These are phyloP conservation scores for Dryomyza anilis DNA, from an alignment of 2,888 invertebrate species.

Conservation along the genomic window DNA sequence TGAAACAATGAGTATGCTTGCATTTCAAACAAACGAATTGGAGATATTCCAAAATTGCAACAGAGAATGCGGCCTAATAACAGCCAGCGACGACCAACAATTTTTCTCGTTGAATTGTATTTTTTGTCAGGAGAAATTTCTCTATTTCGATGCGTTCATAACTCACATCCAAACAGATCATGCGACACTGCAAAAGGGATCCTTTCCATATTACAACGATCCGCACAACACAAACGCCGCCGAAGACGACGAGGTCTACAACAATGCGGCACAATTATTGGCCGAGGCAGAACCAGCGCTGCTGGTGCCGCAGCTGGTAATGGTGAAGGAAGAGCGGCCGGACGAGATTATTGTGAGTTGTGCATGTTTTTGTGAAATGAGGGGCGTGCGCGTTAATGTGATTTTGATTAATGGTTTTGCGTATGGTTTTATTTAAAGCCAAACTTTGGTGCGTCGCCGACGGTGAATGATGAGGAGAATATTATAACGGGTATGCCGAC, in stretches of 20 bases:
- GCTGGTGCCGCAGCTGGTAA: conserved; percentile 51
- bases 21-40: conserved; percentile 53
- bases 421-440: neutral
- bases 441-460: neutral
- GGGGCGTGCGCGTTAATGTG: neutral
- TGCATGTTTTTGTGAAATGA: neutral
- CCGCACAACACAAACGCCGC: no score
- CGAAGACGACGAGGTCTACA: conserved; percentile 19
- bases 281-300: conserved; percentile 46
- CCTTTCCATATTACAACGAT: conserved; percentile 11
- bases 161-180: conserved; percentile 53
- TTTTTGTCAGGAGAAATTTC: conserved; percentile 52
- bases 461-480: conserved; percentile 11
- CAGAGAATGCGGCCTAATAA: conserved; percentile 54
- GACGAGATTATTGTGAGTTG: conserved; percentile 32
- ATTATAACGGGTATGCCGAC: conserved; percentile 25
- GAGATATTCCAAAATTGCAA: conserved; percentile 53
- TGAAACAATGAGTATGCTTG: conserved; percentile 50
- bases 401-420: neutral
- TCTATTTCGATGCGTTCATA: conserved; percentile 55
- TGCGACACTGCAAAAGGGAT: conserved; percentile 32
- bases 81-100: conserved; percentile 54
- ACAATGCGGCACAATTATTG: conserved; percentile 26
- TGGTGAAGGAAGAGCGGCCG: conserved; percentile 42
- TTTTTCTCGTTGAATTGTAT: conserved; percentile 51